These are phyloP conservation scores for Antennarius striatus DNA, from an alignment of 2,113 vertebrate genomes.

Conservation along the genomic window DNA sequence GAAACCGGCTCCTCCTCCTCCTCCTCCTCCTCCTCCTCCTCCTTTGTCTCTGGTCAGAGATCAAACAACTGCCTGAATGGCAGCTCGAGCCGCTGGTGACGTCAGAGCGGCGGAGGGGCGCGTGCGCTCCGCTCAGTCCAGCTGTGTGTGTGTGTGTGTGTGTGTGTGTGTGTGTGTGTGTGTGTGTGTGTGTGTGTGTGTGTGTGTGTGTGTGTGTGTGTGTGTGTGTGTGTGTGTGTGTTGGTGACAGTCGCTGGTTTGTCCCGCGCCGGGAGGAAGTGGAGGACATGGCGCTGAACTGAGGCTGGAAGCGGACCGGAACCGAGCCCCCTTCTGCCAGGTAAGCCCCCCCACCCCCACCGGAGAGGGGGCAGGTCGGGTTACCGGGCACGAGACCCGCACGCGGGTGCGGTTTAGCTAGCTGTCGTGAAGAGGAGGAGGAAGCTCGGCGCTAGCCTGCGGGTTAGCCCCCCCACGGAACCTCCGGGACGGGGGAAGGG, in stretches of 20 bases:
- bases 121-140: not conserved
- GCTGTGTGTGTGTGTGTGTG: slow-evolving; percentile 8
- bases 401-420: slow-evolving; percentile 6
- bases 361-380: not conserved
- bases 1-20: too few species aligned
- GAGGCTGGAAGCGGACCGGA: not conserved
- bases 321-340: not conserved
- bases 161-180: not conserved
- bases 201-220: not conserved
- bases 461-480: too few species aligned
- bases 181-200: not conserved
- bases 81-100: slow-evolving; percentile 2
- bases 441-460: not conserved
- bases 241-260: slow-evolving; percentile 36
- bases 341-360: slow-evolving; percentile 4
- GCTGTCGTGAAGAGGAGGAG: not conserved
- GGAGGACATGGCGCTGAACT: not conserved
- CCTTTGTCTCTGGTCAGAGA: not conserved
- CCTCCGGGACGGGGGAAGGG: too few species aligned
- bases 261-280: slow-evolving; percentile 46
- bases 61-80: not conserved
- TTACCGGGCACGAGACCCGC: not conserved
- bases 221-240: not conserved
- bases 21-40: too few species aligned
- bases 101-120: not conserved